Evolutionary conservation across 2,888 invertebrate genomes (phyloP).

Genomic region (Callyntrura sp.): DNA sequence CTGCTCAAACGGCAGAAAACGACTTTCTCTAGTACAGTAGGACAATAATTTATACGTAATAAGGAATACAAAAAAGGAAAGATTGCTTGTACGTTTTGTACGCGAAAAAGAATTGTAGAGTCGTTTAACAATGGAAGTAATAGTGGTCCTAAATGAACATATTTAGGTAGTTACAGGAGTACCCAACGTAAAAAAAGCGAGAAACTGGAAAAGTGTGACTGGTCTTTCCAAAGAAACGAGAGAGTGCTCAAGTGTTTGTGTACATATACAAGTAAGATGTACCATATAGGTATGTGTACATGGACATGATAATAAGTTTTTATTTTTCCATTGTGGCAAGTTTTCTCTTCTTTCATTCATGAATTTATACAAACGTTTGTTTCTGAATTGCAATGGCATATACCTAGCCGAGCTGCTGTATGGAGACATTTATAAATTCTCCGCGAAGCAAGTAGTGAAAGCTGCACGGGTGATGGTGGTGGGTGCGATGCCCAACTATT

Average conservation of each 20-base stretch:
- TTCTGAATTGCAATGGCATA: not conserved
- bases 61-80: too few species aligned
- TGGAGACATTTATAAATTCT: not conserved
- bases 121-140: slow-evolving; percentile 32
- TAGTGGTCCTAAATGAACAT: not conserved
- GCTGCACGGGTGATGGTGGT: not conserved
- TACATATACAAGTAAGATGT: not conserved
- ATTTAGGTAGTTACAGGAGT: slow-evolving; percentile 12
- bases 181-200: too few species aligned
- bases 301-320: not conserved
- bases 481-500: not conserved
- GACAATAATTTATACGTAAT: not conserved
- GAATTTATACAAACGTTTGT: not conserved
- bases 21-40: not conserved
- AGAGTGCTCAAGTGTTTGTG: not conserved
- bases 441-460: slow-evolving; percentile 1
- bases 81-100: not conserved
- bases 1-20: slow-evolving; percentile 5
- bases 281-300: not conserved
- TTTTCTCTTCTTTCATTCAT: slow-evolving; percentile 24
- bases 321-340: not conserved
- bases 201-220: slow-evolving; percentile 27
- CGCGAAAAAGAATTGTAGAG: slow-evolving; percentile 30
- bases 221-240: not conserved
- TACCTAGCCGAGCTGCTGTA: not conserved